A percentile compares a stretch with the other conserved stretches of the same genome.
Evolutionary conservation across 2,888 invertebrate genomes (phyloP).

Genomic region (Caenorhabditis uteleia): DNA sequence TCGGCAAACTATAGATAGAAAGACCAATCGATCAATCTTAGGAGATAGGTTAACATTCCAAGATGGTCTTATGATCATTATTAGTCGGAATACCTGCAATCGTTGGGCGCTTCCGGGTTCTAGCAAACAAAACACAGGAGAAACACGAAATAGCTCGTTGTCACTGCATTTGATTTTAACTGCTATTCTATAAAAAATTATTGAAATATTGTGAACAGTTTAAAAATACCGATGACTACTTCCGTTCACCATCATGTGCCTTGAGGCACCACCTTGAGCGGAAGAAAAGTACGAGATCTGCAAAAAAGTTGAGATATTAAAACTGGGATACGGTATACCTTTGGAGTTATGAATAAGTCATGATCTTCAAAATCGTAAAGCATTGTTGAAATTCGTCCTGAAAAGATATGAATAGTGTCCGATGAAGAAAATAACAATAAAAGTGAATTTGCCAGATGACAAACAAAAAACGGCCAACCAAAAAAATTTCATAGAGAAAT

Average conservation of each 20-base stretch:
- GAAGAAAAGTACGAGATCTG: conserved; percentile 46
- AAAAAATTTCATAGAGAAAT: too few relatives aligned
- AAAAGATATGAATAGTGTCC: too few relatives aligned
- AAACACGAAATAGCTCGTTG: conserved; percentile 63
- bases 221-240: conserved; percentile 49
- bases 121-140: conserved; percentile 62
- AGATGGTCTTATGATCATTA: background rate
- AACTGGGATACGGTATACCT: conserved; percentile 9
- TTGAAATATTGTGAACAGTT: background rate
- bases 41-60: too few relatives aligned
- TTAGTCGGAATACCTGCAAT: conserved; percentile 50
- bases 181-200: conserved; percentile 49
- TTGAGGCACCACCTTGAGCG: conserved; percentile 59
- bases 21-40: background rate
- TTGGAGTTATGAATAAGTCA: conserved; percentile 61
- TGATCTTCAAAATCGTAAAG: conserved; percentile 61
- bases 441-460: too few relatives aligned
- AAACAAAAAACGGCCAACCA: too few relatives aligned
- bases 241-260: conserved; percentile 67
- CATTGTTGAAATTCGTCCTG: conserved; percentile 27
- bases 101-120: conserved; percentile 63
- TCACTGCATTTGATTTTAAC: conserved; percentile 67
- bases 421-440: conserved; percentile 13
- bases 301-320: background rate
- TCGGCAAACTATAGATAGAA: background rate